These are phyloP conservation scores for Melieria crassipennis DNA, from an alignment of 2,888 invertebrate genomes.

Conservation along the genomic window DNA sequence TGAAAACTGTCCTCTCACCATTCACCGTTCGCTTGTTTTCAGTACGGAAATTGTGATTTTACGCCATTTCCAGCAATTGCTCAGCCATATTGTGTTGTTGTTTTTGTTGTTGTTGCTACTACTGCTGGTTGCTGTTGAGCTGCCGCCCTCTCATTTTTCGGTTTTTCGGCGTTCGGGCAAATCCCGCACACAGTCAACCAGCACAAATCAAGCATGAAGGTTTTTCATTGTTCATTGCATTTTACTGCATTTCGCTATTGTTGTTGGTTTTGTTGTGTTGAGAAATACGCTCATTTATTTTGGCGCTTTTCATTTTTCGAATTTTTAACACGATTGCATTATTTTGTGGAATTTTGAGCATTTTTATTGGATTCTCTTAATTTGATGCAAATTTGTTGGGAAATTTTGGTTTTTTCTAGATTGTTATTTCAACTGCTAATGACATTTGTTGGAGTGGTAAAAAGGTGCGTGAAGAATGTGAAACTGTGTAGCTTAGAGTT, in stretches of 20 bases:
- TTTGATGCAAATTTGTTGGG: background rate
- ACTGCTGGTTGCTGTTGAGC: constrained; percentile 4
- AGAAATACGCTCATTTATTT: background rate
- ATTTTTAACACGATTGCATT: background rate
- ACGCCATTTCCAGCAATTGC: background rate
- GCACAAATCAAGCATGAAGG: constrained; percentile 24
- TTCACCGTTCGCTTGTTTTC: background rate
- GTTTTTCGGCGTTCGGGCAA: constrained; percentile 8
- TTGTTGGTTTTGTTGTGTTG: too few relatives aligned
- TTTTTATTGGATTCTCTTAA: background rate
- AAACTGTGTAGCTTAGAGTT: too few relatives aligned
- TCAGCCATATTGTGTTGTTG: constrained; percentile 3
- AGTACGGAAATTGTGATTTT: background rate
- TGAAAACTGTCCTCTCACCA: background rate
- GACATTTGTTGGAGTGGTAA: too few relatives aligned
- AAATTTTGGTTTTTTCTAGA: background rate
- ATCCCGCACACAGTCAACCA: constrained; percentile 19
- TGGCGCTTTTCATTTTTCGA: background rate
- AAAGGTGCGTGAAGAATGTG: background rate
- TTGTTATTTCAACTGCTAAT: background rate
- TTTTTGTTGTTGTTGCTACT: constrained; percentile 19
- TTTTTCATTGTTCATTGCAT: background rate
- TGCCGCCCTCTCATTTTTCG: constrained; percentile 23
- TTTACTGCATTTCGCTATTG: background rate
- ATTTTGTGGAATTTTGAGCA: constrained; percentile 2